Base-by-base conservation (phyloP, 37 sponge, comb jelly and placozoan genomes). In the Lycopodina hypogea region DNA sequence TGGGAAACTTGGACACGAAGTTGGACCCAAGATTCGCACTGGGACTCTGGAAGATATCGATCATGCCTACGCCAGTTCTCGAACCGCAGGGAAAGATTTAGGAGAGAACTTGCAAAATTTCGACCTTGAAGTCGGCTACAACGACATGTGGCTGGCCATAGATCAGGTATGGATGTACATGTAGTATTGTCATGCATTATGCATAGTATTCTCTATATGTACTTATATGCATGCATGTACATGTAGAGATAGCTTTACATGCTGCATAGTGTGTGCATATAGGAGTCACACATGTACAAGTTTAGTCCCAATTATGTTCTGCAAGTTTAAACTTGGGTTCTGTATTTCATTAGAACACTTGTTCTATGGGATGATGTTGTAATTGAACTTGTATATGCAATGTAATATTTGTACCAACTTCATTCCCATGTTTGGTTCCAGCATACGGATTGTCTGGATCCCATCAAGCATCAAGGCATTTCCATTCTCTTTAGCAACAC, bases 391-490 rank as follows among this genome's bases (percentile, higher is more conserved):
- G n/a, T n/a, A n/a, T n/a, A n/a, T n/a, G n/a, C n/a, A n/a, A n/a
- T n/a, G n/a, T n/a, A n/a, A n/a, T n/a, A n/a, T n/a, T n/a, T n/a
- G n/a, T n/a, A n/a, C n/a, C n/a, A n/a, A n/a, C n/a, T n/a, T n/a
- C n/a, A n/a, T n/a, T n/a, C n/a, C n/a, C n/a, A n/a, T 62, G 7
- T 8, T 0, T 72, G 2, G 68, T 39, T 58, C 2, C 69, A 79
- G 68, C 82, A 78, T 26, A 8, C 42, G 34, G 90, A 90, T 78
- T 90, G 90, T 55, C 34, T 90, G 82, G 86, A 90, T 59, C 90
- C 90, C 26, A 56, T 51, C 78, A 81, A 85, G 69, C 90, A 90
- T 61, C 90, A 90, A 69, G 59, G 76, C 66, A 84, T 90, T 32
- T 48, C 81, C 37, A 75, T 90, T 24, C 85, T 80, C 58, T 90